Evolutionary conservation across 2,888 invertebrate species (phyloP), one percentile per base, ranked within the genome.

Genomic region (Dioctria linearis): DNA sequence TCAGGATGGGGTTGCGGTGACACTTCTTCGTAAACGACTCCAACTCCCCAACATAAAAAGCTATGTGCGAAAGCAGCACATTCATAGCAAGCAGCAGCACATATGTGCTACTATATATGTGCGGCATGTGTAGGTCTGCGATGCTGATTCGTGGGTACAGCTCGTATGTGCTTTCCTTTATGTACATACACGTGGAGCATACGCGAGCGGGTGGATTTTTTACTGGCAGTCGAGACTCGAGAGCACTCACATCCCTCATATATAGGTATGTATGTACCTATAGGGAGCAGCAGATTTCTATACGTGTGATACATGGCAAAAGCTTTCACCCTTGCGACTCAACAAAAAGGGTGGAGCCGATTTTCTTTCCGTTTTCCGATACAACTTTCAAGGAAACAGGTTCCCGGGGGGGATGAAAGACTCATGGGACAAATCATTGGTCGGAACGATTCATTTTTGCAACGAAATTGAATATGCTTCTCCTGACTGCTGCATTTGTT

Each of bases 291-390:
- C 65, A 71, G 63, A 46, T 43, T 13, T 73, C 76, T 51, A 13
- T 69, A 67, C 65, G 73, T 71, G 65, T 76, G 59, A 61, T 65
- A 66, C 49, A 78, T 66, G 78, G 65, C 51, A 51, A 76, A 76
- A 66, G 78, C 78, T 80, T 81, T 78, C 76, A 69, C 78, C 80
- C 80, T 78, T 78, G 66, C 67, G 79, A 54, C 71, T 78, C 13
- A 43, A 54, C 76, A 46, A 80, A 82, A 82, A 82, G 81, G 81
- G 81, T 82, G 81, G 81, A 82, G 81, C 71, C 78, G 81, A 61
- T 78, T 80, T 76, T 39, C 49, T 79, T 73, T 67, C 67, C 25
- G 46, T 65, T 67, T 81, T 81, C 66, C 80, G 80, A 81, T 78
- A 78, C 78, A 78, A 63, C 25, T 8, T 57, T 6, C 25, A 11